Conservation (phyloP, 2,797 vertebrate species). For the Astyanax mexicanus region DNA sequence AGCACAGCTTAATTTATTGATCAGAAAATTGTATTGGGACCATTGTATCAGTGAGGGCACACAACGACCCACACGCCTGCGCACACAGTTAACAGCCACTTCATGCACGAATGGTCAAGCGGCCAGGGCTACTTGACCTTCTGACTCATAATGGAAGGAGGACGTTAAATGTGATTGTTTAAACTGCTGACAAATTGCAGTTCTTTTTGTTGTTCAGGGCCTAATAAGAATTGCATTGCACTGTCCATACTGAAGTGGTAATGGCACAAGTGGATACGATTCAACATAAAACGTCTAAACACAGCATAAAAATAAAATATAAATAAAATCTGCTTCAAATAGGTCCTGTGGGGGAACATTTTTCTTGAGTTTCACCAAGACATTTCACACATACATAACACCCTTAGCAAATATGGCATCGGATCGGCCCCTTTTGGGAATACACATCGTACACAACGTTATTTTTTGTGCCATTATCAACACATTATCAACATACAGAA, state of each 20-base stretch:
- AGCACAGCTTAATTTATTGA: conserved; percentile 10
- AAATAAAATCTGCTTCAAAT: conserved; percentile 50
- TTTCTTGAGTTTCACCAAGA: conserved; percentile 50
- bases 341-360: conserved; percentile 43
- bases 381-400: conserved; percentile 55
- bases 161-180: conserved; percentile 48
- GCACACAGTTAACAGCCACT: background rate
- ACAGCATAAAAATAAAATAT: conserved; percentile 34
- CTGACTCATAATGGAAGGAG: background rate
- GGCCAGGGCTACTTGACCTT: conserved; percentile 1
- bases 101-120: background rate
- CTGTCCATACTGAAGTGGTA: background rate
- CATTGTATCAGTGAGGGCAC: background rate
- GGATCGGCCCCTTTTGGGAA: conserved; percentile 64
- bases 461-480: conserved; percentile 67
- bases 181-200: conserved; percentile 21
- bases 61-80: background rate
- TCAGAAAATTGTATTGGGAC: background rate
- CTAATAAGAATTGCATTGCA: background rate
- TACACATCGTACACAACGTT: conserved; percentile 67
- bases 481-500: conserved; percentile 71
- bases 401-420: conserved; percentile 65
- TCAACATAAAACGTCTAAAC: conserved; percentile 49
- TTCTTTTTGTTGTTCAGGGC: background rate
- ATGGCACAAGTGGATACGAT: background rate